Base-by-base conservation (phyloP, 2,888 invertebrate species). In the Carcina quercana region DNA sequence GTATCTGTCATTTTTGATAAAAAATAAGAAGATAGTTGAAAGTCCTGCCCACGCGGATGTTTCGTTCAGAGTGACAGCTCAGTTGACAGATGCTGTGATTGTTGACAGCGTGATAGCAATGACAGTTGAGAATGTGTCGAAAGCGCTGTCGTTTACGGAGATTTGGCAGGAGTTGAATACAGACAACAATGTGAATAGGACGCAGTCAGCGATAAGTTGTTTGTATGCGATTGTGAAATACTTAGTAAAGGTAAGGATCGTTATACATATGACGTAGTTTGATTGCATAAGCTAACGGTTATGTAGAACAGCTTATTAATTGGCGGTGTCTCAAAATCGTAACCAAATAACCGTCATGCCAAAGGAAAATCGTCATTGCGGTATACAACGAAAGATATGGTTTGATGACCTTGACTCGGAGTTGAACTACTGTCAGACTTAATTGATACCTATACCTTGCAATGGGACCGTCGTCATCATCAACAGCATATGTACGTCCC, bases 171-270 rank as follows among this genome's bases (percentile, higher is more conserved):
- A 80, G 32, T 43, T 85, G 45, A 84, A 85, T 38, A 47, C 55
- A 0, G 83, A 84, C 33, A 62, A 58, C 1, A 83, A 85, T 45
- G 44, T 60, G 2, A 79, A 79, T 47, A 65, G 80, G 30, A 72
- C 67, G 1, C 84, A 84, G 31, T 85, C 85, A 1, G 82, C 83
- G 1, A 69, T 85, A 1, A 79, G 83, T 37, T 85, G 85, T 36
- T 55, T 85, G 47, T 85, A 75, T 44, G 80, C 80, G 0, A 57
- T 80, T 13, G 69, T 83, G 3, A 80, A 82, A 38, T 79, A 84
- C 62, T 58, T 79, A 28, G 76, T 82, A 1, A 82, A 83, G 68
- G 84, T 84, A 43, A 53, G 12, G 12, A 15, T 19, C 15, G 26
- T 24, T 12, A 15, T 10, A 7, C 5, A 5, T 17, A 17, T 17